phyloP scores from a whole-genome alignment of 2,888 invertebrate species.

The Myathropa florea region DNA sequence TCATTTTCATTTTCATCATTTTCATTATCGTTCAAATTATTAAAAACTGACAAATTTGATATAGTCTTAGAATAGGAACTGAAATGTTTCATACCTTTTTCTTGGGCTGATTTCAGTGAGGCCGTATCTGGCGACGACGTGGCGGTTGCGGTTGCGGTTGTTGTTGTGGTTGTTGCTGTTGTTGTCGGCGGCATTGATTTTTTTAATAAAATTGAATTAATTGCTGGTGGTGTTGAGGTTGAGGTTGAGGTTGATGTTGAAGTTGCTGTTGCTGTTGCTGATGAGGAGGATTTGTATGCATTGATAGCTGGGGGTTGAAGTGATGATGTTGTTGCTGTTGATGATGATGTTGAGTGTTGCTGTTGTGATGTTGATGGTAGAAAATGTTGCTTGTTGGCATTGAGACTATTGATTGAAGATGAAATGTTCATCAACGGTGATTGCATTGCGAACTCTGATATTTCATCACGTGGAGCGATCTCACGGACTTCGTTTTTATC shows the following conservation, averaged over 20 bases:
- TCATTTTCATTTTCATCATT: slow-evolving; percentile 16
- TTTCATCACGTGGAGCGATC: slow-evolving; percentile 1
- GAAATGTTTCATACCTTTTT: slow-evolving; percentile 66
- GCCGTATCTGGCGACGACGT: slow-evolving; percentile 5
- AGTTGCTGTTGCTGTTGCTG: slow-evolving; percentile 11
- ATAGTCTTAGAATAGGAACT: slow-evolving; percentile 57
- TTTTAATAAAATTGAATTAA: slow-evolving; percentile 5
- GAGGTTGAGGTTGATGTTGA: neutral
- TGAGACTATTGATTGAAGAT: slow-evolving; percentile 47
- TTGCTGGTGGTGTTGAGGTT: neutral
- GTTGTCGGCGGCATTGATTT: neutral
- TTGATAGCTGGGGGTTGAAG: slow-evolving; percentile 20
- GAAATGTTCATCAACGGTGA: slow-evolving; percentile 10
- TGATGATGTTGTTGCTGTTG: neutral
- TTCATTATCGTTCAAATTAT: slow-evolving; percentile 41
- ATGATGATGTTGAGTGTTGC: neutral
- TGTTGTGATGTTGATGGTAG: slow-evolving; percentile 10
- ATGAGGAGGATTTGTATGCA: neutral
- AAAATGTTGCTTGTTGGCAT: slow-evolving; percentile 41
- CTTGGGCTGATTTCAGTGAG: slow-evolving; percentile 50
- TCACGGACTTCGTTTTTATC: slow-evolving; percentile 36
- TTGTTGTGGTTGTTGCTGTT: too few species aligned
- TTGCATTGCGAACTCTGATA: neutral
- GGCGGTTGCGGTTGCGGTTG: neutral
- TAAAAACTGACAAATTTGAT: slow-evolving; percentile 68